Conservation (phyloP, 2,797 vertebrate genomes). For the Eleutherodactylus coqui region DNA sequence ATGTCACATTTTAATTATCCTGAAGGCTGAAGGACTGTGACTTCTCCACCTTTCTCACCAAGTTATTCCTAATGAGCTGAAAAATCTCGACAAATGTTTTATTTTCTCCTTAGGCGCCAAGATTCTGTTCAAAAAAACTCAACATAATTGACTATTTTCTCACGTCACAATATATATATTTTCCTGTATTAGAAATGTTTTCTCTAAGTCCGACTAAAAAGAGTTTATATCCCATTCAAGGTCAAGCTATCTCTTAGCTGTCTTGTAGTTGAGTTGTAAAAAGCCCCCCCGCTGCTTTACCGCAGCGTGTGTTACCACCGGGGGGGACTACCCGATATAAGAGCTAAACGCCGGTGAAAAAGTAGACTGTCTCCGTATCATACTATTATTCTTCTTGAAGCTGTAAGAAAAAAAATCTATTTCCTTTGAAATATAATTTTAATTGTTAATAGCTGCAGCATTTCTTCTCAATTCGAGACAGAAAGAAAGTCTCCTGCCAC, state of each 20-base stretch:
- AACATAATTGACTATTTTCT: constrained; percentile 20
- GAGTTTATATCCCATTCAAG: constrained; percentile 60
- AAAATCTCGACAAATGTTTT: constrained; percentile 22
- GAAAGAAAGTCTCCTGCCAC: background rate
- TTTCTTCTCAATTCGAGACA: background rate
- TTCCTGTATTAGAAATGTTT: constrained; percentile 7
- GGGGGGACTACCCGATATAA: constrained; percentile 17
- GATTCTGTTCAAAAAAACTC: background rate
- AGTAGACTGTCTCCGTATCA: constrained; percentile 1
- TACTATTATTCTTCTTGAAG: constrained; percentile 33
- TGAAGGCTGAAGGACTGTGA: background rate
- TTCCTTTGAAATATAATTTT: constrained; percentile 8
- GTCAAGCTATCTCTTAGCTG: constrained; percentile 53
- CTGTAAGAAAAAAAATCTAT: constrained; percentile 25
- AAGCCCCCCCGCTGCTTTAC: constrained; percentile 48
- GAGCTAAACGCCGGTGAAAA: constrained; percentile 37
- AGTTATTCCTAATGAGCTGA: constrained; percentile 22
- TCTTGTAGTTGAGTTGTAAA: constrained; percentile 55
- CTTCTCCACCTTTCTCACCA: background rate
- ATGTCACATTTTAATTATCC: constrained; percentile 17
- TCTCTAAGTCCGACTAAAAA: constrained; percentile 40
- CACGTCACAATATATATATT: background rate
- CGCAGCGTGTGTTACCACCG: constrained; percentile 50
- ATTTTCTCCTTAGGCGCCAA: background rate
- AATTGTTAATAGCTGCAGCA: background rate